phyloP scores from a whole-genome alignment of 2,888 invertebrate species.

The Hanleya hanleyi region DNA sequence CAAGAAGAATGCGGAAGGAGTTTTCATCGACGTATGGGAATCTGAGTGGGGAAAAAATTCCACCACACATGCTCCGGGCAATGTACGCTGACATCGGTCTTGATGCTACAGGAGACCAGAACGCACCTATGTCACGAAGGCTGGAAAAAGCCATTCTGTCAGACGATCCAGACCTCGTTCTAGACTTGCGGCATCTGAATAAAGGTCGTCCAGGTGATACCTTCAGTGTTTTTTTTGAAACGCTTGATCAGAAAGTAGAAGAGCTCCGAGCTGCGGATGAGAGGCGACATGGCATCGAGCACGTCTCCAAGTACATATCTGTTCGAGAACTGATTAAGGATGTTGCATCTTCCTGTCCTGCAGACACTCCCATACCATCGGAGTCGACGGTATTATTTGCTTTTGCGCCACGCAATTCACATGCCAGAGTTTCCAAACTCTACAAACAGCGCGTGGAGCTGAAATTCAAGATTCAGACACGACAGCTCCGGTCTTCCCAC shows the following conservation, averaged over 20 bases:
- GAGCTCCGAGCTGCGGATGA: constrained; percentile 33
- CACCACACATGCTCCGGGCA: not conserved
- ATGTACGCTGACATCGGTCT: not conserved
- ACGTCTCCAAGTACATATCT: not conserved
- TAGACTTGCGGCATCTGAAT: constrained; percentile 29
- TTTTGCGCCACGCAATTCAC: constrained; percentile 37
- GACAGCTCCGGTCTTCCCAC: constrained; percentile 31
- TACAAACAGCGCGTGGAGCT: constrained; percentile 30
- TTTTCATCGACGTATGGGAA: not conserved
- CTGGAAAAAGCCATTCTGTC: not conserved
- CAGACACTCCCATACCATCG: constrained; percentile 32
- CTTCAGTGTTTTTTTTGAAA: constrained; percentile 31
- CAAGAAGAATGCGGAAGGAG: not conserved
- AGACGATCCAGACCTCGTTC: not conserved
- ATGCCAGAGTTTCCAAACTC: constrained; percentile 21
- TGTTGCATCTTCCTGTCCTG: constrained; percentile 30
- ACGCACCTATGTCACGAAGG: not conserved
- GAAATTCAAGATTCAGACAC: constrained; percentile 35
- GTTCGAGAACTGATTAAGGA: not conserved
- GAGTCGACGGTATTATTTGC: constrained; percentile 35
- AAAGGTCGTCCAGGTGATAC: constrained; percentile 24
- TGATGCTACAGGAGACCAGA: not conserved
- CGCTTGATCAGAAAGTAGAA: constrained; percentile 17
- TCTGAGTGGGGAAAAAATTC: not conserved
- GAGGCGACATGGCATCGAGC: constrained; percentile 24